Evolutionary conservation across 2,797 vertebrate genomes (phyloP).

Genomic region (Acropternis orthonyx): DNA sequence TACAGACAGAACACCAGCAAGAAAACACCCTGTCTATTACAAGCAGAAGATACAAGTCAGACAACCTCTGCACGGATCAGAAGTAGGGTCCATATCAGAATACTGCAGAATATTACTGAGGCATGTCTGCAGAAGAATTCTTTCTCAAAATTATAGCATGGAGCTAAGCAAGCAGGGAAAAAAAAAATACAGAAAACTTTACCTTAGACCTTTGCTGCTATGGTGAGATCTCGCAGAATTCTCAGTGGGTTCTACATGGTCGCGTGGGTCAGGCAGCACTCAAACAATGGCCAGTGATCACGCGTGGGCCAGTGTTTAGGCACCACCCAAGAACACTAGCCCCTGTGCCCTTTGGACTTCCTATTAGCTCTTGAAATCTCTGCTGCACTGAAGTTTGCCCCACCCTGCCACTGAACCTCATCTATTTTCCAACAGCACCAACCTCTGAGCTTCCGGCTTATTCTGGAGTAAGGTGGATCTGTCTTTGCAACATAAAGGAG

Average conservation of each 20-base stretch:
- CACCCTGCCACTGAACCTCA: slow-evolving; percentile 24
- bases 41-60: slow-evolving; percentile 1
- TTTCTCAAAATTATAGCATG: background rate
- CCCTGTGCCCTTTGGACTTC: slow-evolving; percentile 53
- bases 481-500: background rate
- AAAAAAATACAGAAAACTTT: slow-evolving; percentile 21
- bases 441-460: background rate
- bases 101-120: background rate
- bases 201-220: slow-evolving; percentile 25
- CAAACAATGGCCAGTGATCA: background rate
- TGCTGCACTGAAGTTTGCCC: slow-evolving; percentile 19
- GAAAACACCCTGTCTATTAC: background rate
- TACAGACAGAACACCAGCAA: slow-evolving; percentile 54
- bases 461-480: background rate
- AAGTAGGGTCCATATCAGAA: background rate
- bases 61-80: background rate
- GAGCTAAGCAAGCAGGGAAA: background rate
- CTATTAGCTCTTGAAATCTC: slow-evolving; percentile 41
- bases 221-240: background rate
- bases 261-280: background rate
- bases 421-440: background rate
- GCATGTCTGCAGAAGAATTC: background rate
- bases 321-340: slow-evolving; percentile 34
- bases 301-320: background rate
- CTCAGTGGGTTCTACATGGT: background rate